Evolutionary conservation across 2,113 vertebrate genomes (phyloP), one percentile per base, ranked within the genome.

Genomic region (Neogale vison): DNA sequence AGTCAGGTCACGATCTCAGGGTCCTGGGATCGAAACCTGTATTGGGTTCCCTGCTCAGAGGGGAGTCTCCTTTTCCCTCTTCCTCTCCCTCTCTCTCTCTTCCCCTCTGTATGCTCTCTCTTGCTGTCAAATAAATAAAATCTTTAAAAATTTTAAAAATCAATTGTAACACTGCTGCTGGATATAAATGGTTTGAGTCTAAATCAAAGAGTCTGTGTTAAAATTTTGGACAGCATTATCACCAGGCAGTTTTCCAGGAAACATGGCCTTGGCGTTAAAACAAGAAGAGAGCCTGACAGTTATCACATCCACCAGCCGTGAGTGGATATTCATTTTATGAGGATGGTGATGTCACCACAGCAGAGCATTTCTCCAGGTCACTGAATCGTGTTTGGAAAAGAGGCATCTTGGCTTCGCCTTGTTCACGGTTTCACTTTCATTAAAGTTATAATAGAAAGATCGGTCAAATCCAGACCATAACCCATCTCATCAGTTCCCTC

Each of bases 231-330:
- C 57, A 89, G 42, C 72, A 61, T 65, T 77, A 79, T 79, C 24
- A 52, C 1, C 7, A 82, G 42, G 26, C 39, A 86, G 45, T 92
- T 95, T 85, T 96, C 47, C 65, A 97, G 31, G 18, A 90, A 80
- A 92, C 10, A 36, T 13, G 91, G 11, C 7, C 34, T 31, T 61
- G 87, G 39, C 23, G 72, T 71, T 92, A 21, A 96, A 71, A 52
- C 31, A 69, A 47, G 67, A 55, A 57, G 39, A 39, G 6, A 2
- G 13, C 18, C 13, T 79, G 63, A 31, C 45, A 57, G 15, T 42
- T n/a, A 20, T 24, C 55, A 55, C 34, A 39, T 6, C 1, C 3
- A 14, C 17, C 24, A n/a, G 20, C 12, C 0, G 0, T 6, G 39
- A 59, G 17, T 2, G 2, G 13, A 71, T 36, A 31, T 26, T 61